A percentile compares a stretch with the other conserved stretches of the same genome.
Conservation (phyloP, 1,140 invertebrate species). For the Ooceraea biroi region DNA sequence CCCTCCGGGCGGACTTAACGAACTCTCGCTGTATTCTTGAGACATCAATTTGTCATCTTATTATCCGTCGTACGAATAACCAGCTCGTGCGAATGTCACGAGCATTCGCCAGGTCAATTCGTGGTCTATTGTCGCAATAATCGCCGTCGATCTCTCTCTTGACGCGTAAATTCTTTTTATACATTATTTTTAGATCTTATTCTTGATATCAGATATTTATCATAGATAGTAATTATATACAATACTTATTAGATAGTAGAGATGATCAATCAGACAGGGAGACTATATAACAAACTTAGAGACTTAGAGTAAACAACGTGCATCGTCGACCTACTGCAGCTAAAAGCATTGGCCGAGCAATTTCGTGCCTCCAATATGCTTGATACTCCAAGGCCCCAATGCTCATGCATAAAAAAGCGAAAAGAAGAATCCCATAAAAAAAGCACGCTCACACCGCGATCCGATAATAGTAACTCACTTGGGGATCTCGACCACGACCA, state of each 20-base stretch:
- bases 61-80: constrained; percentile 11
- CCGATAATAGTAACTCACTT: constrained; percentile 34
- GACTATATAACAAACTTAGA: no score
- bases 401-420: not conserved
- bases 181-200: not conserved
- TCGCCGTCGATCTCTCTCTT: not conserved
- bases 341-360: not conserved
- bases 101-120: not conserved
- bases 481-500: constrained; percentile 31
- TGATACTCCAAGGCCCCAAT: not conserved
- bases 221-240: no score
- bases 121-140: not conserved
- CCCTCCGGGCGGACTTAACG: not conserved
- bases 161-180: not conserved
- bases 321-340: not conserved
- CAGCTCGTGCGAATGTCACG: not conserved
- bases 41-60: constrained; percentile 11
- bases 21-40: constrained; percentile 31
- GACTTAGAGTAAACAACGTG: no score
- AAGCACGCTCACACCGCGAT: constrained; percentile 3
- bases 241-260: no score
- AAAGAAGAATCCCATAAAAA: not conserved
- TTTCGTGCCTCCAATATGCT: not conserved
- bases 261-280: no score
- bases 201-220: not conserved